Evolutionary conservation across 1,140 invertebrate species (phyloP).

Genomic region (Nymphalis io): DNA sequence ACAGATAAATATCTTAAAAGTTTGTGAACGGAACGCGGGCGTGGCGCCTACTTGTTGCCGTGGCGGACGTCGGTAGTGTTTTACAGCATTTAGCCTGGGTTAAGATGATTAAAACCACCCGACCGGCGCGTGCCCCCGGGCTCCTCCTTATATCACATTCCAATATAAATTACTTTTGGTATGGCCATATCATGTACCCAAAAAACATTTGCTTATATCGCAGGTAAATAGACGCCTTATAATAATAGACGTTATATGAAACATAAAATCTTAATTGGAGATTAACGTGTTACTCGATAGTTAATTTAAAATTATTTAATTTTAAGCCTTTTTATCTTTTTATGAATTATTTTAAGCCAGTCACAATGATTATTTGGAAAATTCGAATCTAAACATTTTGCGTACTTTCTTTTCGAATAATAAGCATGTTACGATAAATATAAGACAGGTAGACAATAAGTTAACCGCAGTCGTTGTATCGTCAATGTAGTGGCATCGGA

Average conservation of each 20-base stretch:
- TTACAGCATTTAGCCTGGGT: constrained; percentile 49
- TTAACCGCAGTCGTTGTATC: constrained; percentile 47
- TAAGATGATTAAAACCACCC: constrained; percentile 70
- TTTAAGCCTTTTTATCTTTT: no score
- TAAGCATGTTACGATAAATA: constrained; percentile 45
- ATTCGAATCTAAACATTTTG: constrained; percentile 18
- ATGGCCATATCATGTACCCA: constrained; percentile 59
- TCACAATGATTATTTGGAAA: background rate
- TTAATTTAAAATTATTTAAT: no score
- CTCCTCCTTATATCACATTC: constrained; percentile 76
- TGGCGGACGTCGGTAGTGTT: constrained; percentile 58
- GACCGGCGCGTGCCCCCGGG: constrained; percentile 63
- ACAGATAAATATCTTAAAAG: constrained; percentile 14
- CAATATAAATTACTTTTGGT: constrained; percentile 77
- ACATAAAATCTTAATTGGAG: background rate
- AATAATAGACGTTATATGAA: background rate
- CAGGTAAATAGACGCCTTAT: constrained; percentile 25
- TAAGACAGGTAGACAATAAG: constrained; percentile 43
- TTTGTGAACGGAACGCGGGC: constrained; percentile 36
- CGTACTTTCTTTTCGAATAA: constrained; percentile 34
- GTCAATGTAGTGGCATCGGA: constrained; percentile 63
- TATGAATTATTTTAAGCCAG: no score
- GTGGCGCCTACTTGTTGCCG: constrained; percentile 50
- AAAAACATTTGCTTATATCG: constrained; percentile 38
- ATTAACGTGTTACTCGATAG: no score